Evolutionary conservation across 1,140 invertebrate species (phyloP).

Genomic region (Drosophila willistoni): DNA sequence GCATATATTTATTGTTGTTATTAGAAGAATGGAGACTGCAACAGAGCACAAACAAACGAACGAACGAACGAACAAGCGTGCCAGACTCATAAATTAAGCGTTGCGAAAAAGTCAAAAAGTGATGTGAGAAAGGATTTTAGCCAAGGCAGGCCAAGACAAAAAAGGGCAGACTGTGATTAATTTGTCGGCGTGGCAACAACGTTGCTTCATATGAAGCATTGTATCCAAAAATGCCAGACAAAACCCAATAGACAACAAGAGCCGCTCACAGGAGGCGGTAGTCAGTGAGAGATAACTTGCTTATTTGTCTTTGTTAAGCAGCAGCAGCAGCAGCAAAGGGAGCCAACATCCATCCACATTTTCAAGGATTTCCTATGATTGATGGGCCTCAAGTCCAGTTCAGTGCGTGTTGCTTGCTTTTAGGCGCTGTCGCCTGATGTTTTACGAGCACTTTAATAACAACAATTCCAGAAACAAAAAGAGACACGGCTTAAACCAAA

Average conservation of each 20-base stretch:
- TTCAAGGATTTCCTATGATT: conserved; percentile 57
- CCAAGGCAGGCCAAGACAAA: too few relatives aligned
- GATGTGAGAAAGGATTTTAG: conserved; percentile 31
- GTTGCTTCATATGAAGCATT: conserved; percentile 62
- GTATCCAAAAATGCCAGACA: conserved; percentile 45
- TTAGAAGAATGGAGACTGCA: not conserved
- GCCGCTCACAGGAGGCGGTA: not conserved
- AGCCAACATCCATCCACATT: not conserved
- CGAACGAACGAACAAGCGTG: conserved; percentile 24
- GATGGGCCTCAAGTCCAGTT: conserved; percentile 44
- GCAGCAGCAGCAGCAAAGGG: conserved; percentile 18
- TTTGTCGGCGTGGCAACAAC: conserved; percentile 62
- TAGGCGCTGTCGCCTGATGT: conserved; percentile 52
- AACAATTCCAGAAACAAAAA: conserved; percentile 44
- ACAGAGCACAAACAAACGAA: not conserved
- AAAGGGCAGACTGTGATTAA: conserved; percentile 63
- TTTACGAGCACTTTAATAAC: conserved; percentile 64
- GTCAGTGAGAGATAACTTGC: conserved; percentile 41
- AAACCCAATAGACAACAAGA: conserved; percentile 24
- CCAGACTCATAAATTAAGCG: conserved; percentile 61
- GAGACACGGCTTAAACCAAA: conserved; percentile 56
- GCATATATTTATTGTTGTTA: conserved; percentile 54
- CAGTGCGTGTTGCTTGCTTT: conserved; percentile 56
- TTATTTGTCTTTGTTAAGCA: conserved; percentile 72
- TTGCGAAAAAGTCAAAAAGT: conserved; percentile 45